Base-by-base conservation (phyloP, 2,113 vertebrate species). In the Dromas ardeola region DNA sequence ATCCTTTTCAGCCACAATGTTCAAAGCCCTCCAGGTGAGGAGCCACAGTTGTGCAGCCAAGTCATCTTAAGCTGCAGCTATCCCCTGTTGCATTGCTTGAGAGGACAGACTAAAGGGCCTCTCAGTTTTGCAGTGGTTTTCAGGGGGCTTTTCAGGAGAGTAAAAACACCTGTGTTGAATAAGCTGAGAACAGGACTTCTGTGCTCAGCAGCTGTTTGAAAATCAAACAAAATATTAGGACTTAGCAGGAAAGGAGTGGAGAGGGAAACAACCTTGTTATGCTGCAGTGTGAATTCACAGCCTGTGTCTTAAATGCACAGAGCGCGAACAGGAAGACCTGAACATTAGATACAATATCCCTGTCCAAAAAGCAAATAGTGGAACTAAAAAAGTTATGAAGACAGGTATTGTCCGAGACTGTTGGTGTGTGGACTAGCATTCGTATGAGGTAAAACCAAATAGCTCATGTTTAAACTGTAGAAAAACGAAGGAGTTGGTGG, bases 71-170 rank as follows among this genome's bases (percentile, higher is more conserved):
- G 40, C 34, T 86, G 66, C 74, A 85, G 74, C 78, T 95, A 53
- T 92, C 66, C 70, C 32, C 80, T 67, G 42, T 70, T 95, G 66
- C 70, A 8, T 50, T 88, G 78, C 89, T 90, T 20, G 34, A 73
- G 53, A 94, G 81, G 62, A 66, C 81, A 85, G 32, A 34, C 80
- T 95, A 73, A 95, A 95, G 95, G 94, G 36, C 89, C 70, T 77
- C 81, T 88, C 40, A 15, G 0, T 66, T 91, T 65, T 88, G 45
- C 70, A 47, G 40, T 63, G 20, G 5, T 13, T 70, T 97, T 96
- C 49, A 40, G 67, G 59, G 50, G 59, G 50, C 50, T 73, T 63
- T 81, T 62, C 23, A 55, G 21, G 17, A 72, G 43, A 81, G 21
- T 56, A 43, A 82, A 45, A 84, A 29, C 53, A 55, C 22, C 26